Conservation (phyloP, 2,888 invertebrate species). For the Corbicula japonica region DNA sequence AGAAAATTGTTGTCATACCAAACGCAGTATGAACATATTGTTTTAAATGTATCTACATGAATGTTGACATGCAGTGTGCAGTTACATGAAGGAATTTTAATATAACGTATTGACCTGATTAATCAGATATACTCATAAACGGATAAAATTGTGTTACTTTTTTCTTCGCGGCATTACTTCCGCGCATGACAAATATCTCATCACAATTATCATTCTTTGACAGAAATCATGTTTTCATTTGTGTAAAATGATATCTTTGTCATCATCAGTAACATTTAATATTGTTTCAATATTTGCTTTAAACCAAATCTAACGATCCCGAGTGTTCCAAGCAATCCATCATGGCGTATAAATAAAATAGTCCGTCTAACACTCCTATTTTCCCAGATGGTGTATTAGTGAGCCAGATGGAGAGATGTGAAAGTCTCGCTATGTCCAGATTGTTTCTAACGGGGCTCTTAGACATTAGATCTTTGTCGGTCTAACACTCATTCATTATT, state of each 20-base stretch:
- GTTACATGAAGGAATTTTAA: too few relatives aligned
- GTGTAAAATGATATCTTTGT: constrained; percentile 14
- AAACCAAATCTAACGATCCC: not conserved
- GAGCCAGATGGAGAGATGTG: constrained; percentile 65
- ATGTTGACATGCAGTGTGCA: too few relatives aligned
- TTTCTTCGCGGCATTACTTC: not conserved
- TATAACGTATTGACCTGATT: too few relatives aligned
- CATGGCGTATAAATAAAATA: constrained; percentile 32
- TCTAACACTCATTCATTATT: constrained; percentile 45
- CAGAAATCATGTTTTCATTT: constrained; percentile 31
- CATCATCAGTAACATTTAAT: constrained; percentile 13
- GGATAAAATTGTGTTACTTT: not conserved
- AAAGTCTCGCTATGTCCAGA: constrained; percentile 64
- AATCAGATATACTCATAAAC: too few relatives aligned
- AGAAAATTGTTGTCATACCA: too few relatives aligned
- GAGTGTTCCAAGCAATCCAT: constrained; percentile 1
- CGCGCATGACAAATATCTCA: not conserved
- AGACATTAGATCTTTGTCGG: constrained; percentile 66
- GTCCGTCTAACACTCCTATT: constrained; percentile 14
- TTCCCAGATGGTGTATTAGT: constrained; percentile 65
- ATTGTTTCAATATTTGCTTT: constrained; percentile 22
- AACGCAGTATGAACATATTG: too few relatives aligned
- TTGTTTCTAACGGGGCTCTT: constrained; percentile 59
- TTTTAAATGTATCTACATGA: too few relatives aligned
- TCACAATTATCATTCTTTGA: constrained; percentile 2